Evolutionary conservation across 2,113 vertebrate species (phyloP).

Genomic region (Crypturellus undulatus): DNA sequence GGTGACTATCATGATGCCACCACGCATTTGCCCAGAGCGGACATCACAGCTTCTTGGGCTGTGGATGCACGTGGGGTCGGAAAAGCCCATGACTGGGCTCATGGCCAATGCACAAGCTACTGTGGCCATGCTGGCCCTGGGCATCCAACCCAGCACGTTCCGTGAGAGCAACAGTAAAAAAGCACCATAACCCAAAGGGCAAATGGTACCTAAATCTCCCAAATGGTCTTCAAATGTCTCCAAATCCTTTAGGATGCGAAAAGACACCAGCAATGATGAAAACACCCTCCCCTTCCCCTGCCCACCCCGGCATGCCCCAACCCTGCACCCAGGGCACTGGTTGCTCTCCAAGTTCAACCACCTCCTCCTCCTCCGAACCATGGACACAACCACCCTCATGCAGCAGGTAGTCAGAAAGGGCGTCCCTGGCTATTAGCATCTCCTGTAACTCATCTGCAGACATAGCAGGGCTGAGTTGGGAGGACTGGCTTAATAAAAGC

Average conservation of each 20-base stretch:
- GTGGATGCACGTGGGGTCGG: no score
- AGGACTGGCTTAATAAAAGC: neutral
- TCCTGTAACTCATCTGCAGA: rapidly evolving
- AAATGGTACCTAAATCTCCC: neutral
- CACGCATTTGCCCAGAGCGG: neutral
- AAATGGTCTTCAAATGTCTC: neutral
- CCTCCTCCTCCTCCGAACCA: neutral
- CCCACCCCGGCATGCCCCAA: neutral
- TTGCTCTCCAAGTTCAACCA: neutral
- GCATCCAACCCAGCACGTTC: no score
- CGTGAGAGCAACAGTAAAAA: neutral
- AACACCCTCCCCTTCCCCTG: neutral
- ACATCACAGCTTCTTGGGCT: neutral
- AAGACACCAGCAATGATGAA: neutral
- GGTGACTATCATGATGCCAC: neutral
- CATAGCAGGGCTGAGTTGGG: neutral
- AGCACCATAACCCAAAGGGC: neutral
- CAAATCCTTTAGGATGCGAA: neutral
- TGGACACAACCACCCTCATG: neutral
- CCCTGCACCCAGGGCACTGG: neutral
- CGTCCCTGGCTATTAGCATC: neutral
- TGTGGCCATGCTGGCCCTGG: no score
- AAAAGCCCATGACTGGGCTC: neutral
- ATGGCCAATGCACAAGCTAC: no score
- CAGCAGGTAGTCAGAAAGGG: neutral